Conservation (phyloP, 2,113 vertebrate genomes). For the Ammodramus savannarum region DNA sequence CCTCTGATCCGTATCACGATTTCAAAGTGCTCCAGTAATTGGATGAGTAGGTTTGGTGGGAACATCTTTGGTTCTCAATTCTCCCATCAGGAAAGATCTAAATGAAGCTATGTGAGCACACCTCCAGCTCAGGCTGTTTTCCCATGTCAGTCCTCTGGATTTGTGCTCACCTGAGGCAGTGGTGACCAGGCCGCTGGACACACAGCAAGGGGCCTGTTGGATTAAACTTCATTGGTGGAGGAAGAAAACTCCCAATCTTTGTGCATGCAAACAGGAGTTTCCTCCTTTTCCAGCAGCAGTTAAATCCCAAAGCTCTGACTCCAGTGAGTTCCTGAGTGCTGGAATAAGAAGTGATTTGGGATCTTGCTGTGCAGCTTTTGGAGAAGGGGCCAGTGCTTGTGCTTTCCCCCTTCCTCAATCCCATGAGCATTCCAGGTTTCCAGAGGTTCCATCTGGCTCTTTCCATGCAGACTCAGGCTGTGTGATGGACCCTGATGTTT, state of each 20-base stretch:
- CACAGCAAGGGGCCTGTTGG: neutral
- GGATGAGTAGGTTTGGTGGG: neutral
- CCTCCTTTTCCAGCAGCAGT: neutral
- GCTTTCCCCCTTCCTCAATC: neutral
- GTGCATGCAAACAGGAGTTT: neutral
- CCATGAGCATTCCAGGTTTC: neutral
- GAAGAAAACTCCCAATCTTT: neutral
- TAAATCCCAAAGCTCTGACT: neutral
- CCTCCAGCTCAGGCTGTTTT: neutral
- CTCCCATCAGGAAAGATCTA: neutral
- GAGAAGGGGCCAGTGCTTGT: rapidly evolving
- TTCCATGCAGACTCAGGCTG: neutral
- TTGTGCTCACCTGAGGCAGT: neutral
- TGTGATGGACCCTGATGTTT: neutral
- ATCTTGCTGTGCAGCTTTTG: neutral
- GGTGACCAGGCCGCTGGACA: neutral
- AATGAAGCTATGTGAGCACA: neutral
- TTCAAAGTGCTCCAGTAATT: conserved; percentile 1
- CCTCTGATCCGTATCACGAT: neutral
- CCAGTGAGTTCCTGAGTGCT: neutral
- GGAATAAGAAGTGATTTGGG: neutral
- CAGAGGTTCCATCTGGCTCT: neutral
- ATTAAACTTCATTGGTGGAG: neutral
- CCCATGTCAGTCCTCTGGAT: neutral
- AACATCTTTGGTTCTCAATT: neutral